Base-by-base conservation (phyloP, 2,888 invertebrate species). In the Cacoxenus indagator region DNA sequence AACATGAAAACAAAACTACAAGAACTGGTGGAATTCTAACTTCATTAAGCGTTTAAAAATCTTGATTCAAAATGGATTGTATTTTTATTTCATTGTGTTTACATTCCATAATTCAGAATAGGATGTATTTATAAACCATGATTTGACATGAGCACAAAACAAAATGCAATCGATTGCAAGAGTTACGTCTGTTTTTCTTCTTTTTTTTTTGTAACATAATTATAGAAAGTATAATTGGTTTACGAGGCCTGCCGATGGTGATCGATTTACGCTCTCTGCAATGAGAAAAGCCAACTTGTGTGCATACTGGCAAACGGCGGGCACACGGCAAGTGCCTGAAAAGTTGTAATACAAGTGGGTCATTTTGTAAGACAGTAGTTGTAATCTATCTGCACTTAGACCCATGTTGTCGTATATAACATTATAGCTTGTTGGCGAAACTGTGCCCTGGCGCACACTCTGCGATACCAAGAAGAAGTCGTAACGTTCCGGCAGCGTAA, bases 391-490 rank as follows among this genome's bases (percentile, higher is more conserved):
- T 0, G 95, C 92, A 4, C 88, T 85, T 0, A 95, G 85, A 0
- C 92, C 92, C 3, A 92, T 89, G 0, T 89, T 92, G 76, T 97
- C 96, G 6, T 91, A 90, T 4, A 98, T 91, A 0, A 98, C 92
- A 78, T 96, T 97, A 89, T 96, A 98, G 0, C 93, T 92, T 0
- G 97, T 97, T 0, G 98, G 98, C 0, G 95, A 91, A 0, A 97
- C 97, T 0, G 98, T 96, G 0, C 98, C 98, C 75, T 97, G 95
- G 0, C 91, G 90, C 0, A 96, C 96, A 46, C 92, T 92, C 86
- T 98, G 98, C 0, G 95, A 94, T 0, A 98, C 93, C 48, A 98
- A 87, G 86, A 92, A 98, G 89, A 97, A 99, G 83, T 99, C 98
- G 76, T 94, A 97, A 89, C 92, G 88, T 81, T 94, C 92, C 0